phyloP scores from a whole-genome alignment of 2,113 vertebrate species.

The Hipposideros armiger region DNA sequence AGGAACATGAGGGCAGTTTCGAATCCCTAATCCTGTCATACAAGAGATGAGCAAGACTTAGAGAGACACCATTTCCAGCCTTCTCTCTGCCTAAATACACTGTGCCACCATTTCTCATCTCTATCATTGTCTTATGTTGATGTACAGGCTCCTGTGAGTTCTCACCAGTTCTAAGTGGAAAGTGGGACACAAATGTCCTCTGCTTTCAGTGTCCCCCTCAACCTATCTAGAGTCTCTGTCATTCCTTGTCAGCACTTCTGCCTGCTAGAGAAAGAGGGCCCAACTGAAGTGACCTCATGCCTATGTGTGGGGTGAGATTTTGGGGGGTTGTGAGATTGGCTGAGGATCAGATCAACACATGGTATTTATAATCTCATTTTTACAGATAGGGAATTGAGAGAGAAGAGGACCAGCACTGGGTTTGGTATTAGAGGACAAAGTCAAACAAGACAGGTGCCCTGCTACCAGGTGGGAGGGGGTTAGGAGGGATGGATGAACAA shows the following conservation, averaged over 20 bases:
- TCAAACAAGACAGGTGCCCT: neutral
- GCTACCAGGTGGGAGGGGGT: neutral
- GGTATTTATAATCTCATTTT: conserved; percentile 35
- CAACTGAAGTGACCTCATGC: neutral
- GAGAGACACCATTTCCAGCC: neutral
- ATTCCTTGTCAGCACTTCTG: neutral
- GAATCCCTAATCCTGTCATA: neutral
- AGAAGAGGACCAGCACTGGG: neutral
- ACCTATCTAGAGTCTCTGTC: neutral
- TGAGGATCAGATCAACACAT: neutral
- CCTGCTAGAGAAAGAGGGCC: neutral
- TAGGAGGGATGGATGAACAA: neutral
- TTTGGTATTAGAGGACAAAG: conserved; percentile 9
- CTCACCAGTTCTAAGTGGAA: neutral
- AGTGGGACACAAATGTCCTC: neutral
- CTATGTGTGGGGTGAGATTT: neutral
- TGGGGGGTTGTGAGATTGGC: neutral
- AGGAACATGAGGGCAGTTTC: neutral
- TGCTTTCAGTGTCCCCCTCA: neutral
- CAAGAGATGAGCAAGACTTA: neutral
- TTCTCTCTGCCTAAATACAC: conserved; percentile 12
- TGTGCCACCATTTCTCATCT: neutral
- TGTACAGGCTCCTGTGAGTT: neutral
- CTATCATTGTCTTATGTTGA: neutral
- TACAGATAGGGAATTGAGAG: neutral